Evolutionary conservation across 2,797 vertebrate genomes (phyloP), one percentile per base, ranked within the genome.

Genomic region (Gephyroberyx darwinii): DNA sequence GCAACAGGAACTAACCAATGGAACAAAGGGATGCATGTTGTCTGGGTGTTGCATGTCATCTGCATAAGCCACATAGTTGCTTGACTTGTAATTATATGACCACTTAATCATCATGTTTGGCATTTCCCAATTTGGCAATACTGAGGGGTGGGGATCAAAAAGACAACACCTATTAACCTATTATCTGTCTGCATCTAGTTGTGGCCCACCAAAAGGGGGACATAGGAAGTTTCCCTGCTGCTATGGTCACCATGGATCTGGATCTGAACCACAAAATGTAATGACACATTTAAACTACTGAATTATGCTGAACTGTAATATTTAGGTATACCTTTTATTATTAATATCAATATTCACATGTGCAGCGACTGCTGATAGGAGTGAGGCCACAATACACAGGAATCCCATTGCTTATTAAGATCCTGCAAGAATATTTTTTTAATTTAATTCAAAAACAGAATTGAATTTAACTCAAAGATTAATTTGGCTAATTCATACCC

Each of bases 331-430:
- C 8, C 19, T 22, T 20, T 52, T 59, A 22, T 7, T n/a, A 20
- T 33, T 5, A 35, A 41, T 39, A n/a, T 9, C 2, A 19, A 51
- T 48, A 88, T 88, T 89, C 45, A 91, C 90, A n/a, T 0, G 48
- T 65, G 83, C 84, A 56, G 69, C 70, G 0, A 71, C 86, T 56
- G 82, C 81, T 37, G 86, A 62, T 57, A 90, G 35, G 22, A 86
- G 65, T 35, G 90, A 70, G 20, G 22, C 58, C 6, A 73, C 14
- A 22, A 91, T 8, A 67, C 71, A 80, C 65, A 87, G 71, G 48
- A 83, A 50, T 65, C 57, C 52, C 84, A 82, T 74, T 50, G 22
- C 64, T 68, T n/a, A 50, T 65, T 50, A 70, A 63, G 13, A 31
- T 20, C 19, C 71, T 83, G 61, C 16, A 47, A 47, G 6, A 63